A percentile compares a stretch with the other conserved stretches of the same genome.
These are phyloP conservation scores for Eremophila alpestris DNA, from an alignment of 2,797 vertebrate genomes.

Conservation along the genomic window DNA sequence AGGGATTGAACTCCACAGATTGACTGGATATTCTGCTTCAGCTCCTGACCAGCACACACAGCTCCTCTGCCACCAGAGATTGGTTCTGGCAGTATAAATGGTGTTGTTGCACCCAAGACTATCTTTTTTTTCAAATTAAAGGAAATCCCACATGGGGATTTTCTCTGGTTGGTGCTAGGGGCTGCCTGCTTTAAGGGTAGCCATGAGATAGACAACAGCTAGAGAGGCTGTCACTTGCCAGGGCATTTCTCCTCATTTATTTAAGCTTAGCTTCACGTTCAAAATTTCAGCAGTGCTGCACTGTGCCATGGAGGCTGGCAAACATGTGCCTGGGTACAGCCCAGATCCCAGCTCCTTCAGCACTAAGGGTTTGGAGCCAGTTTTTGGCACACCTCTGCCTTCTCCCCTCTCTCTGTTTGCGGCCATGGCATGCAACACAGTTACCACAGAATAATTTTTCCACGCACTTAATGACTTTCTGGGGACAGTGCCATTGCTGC, in stretches of 20 bases:
- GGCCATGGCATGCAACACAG: accelerated
- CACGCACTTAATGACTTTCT: background rate
- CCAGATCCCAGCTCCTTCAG: accelerated
- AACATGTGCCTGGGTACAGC: background rate
- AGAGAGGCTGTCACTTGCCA: background rate
- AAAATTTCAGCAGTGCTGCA: background rate
- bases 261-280: background rate
- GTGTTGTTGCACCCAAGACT: background rate
- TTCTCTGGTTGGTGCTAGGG: background rate
- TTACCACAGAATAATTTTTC: background rate
- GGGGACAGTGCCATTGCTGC: accelerated
- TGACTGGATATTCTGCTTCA: background rate
- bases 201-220: background rate
- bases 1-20: background rate
- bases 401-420: background rate
- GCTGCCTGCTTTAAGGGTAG: background rate
- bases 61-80: background rate
- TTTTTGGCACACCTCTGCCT: background rate
- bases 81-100: background rate
- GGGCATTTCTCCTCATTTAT: background rate
- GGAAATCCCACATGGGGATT: accelerated
- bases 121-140: background rate
- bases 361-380: background rate
- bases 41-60: background rate
- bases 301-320: background rate